These are phyloP conservation scores for Cheilosia vulpina DNA, from an alignment of 2,888 invertebrate species.

Conservation along the genomic window DNA sequence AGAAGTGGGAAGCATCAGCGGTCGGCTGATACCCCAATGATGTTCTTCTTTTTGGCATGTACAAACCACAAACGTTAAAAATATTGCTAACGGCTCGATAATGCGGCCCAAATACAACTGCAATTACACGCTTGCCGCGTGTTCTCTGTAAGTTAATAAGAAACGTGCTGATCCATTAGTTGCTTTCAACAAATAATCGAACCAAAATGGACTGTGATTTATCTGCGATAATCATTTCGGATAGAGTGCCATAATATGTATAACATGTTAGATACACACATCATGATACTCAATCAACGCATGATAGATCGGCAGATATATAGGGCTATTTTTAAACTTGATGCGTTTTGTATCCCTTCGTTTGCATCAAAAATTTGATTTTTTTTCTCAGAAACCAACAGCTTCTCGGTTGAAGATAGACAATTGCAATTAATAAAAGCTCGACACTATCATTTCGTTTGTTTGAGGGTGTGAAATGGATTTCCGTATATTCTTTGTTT, in stretches of 20 bases:
- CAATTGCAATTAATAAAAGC: conserved; percentile 13
- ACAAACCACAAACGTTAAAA: conserved; percentile 27
- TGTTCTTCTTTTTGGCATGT: conserved; percentile 15
- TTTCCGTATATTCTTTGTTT: conserved; percentile 27
- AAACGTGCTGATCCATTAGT: conserved; percentile 17
- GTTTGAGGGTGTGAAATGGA: conserved; percentile 23
- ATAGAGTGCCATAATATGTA: conserved; percentile 15
- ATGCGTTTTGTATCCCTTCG: conserved; percentile 36
- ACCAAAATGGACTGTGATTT: conserved; percentile 44
- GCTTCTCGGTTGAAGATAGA: not conserved
- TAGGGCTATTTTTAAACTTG: conserved; percentile 20
- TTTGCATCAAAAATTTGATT: conserved; percentile 21
- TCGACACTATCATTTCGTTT: conserved; percentile 13
- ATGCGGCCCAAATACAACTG: conserved; percentile 38
- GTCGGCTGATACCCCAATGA: not conserved
- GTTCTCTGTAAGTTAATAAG: not conserved
- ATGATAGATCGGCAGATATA: conserved; percentile 7
- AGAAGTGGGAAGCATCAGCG: too few species aligned
- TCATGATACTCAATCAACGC: conserved; percentile 12
- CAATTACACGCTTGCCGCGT: conserved; percentile 19
- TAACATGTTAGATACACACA: conserved; percentile 14
- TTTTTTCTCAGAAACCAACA: conserved; percentile 22
- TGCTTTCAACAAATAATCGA: conserved; percentile 26
- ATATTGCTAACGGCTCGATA: conserved; percentile 3
- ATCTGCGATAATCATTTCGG: conserved; percentile 42